A percentile compares a stretch with the other conserved stretches of the same genome.
phyloP scores from a whole-genome alignment of 2,888 invertebrate species.

The Drosophila lutescens region DNA sequence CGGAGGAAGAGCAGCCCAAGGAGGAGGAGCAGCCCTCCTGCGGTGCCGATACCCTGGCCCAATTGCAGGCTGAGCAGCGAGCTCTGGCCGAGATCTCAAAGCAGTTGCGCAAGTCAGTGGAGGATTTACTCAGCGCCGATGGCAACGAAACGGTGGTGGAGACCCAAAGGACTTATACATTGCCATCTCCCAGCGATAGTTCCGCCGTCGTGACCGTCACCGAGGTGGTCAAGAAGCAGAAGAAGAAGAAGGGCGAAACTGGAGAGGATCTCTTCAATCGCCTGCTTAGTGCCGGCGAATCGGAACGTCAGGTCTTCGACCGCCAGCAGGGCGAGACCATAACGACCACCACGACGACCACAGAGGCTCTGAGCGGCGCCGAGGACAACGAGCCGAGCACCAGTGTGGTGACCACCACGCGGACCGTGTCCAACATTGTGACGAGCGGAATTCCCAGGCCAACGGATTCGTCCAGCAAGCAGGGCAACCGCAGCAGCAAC shows the following conservation, averaged over 20 bases:
- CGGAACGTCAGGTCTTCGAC: constrained; percentile 75
- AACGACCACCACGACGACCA: constrained; percentile 80
- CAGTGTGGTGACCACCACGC: constrained; percentile 81
- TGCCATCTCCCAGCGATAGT: constrained; percentile 58
- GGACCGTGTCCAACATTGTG: constrained; percentile 81
- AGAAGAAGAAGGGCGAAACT: constrained; percentile 51
- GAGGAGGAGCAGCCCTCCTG: constrained; percentile 4
- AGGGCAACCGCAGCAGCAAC: constrained; percentile 36
- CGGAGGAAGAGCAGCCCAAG: constrained; percentile 35
- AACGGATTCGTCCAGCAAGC: constrained; percentile 47
- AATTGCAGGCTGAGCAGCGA: constrained; percentile 79
- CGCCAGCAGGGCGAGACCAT: constrained; percentile 76
- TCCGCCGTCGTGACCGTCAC: constrained; percentile 67
- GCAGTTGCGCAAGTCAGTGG: constrained; percentile 79
- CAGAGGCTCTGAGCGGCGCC: constrained; percentile 62
- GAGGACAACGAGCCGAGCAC: constrained; percentile 59
- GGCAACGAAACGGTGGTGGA: constrained; percentile 56
- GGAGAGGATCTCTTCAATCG: constrained; percentile 79
- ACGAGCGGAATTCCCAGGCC: constrained; percentile 82
- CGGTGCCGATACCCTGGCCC: constrained; percentile 64
- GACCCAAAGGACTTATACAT: constrained; percentile 65
- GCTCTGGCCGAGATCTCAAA: constrained; percentile 81
- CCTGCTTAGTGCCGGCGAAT: constrained; percentile 70
- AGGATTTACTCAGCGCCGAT: constrained; percentile 76
- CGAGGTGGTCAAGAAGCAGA: constrained; percentile 68